phyloP scores from a whole-genome alignment of 2,888 invertebrate genomes.

The Sipunculus nudus region DNA sequence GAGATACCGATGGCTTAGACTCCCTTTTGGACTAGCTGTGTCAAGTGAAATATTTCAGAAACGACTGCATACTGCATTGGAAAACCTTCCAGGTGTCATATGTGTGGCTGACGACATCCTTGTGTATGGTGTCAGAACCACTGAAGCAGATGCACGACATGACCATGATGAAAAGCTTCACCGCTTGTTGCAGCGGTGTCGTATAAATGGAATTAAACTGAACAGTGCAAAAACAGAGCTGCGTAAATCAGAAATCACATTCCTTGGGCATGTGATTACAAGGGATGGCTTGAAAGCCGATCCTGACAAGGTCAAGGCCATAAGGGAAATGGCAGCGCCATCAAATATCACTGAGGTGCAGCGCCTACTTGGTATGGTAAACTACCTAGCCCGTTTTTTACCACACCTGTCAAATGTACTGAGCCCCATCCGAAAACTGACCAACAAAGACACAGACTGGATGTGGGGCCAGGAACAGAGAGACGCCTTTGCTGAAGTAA shows the following conservation, averaged over 20 bases:
- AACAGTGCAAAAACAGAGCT: conserved; percentile 25
- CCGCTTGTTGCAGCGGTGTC: conserved; percentile 24
- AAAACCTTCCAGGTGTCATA: conserved; percentile 28
- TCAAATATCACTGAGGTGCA: conserved; percentile 21
- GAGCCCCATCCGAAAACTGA: conserved; percentile 26
- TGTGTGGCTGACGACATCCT: conserved; percentile 35
- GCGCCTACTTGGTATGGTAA: conserved; percentile 35
- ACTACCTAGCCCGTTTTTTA: conserved; percentile 21
- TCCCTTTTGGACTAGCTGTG: conserved; percentile 35
- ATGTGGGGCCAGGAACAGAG: conserved; percentile 38
- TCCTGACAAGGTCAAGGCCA: conserved; percentile 30
- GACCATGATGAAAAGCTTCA: conserved; percentile 28
- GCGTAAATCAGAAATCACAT: conserved; percentile 13
- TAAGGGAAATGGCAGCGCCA: conserved; percentile 31
- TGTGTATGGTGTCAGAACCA: conserved; percentile 32
- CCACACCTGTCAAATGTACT: conserved; percentile 25
- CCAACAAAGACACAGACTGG: too few relatives aligned
- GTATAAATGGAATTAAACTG: conserved; percentile 23
- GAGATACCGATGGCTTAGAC: conserved; percentile 33
- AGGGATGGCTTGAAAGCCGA: conserved; percentile 28
- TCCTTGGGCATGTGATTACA: conserved; percentile 32
- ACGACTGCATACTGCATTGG: conserved; percentile 25
- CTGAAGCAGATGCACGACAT: conserved; percentile 1
- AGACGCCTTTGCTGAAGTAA: conserved; percentile 32
- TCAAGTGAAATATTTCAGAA: conserved; percentile 37